Evolutionary conservation across 2,888 invertebrate species (phyloP).

Genomic region (Chorisops tibialis): DNA sequence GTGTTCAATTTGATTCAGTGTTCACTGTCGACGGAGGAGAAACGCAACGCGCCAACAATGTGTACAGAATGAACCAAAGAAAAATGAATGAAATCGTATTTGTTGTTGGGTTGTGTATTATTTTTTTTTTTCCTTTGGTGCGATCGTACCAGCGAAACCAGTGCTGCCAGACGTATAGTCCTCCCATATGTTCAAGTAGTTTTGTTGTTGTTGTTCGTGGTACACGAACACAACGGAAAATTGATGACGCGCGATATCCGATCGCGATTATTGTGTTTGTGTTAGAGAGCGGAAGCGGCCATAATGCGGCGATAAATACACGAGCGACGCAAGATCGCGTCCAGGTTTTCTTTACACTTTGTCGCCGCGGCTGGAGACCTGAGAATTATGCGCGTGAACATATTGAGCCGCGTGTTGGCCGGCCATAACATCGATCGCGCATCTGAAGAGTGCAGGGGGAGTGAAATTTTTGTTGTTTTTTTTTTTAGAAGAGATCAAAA

Average conservation of each 20-base stretch:
- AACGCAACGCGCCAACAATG: slow-evolving; percentile 7
- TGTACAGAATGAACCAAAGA: slow-evolving; percentile 27
- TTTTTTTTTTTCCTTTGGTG: not conserved
- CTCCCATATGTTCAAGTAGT: too few relatives aligned
- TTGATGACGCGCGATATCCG: not conserved
- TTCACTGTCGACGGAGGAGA: not conserved
- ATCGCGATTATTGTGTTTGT: slow-evolving; percentile 33
- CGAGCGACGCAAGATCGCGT: slow-evolving; percentile 16
- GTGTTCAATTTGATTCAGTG: slow-evolving; percentile 13
- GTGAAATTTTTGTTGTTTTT: too few relatives aligned
- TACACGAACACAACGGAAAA: not conserved
- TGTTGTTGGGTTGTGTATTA: not conserved
- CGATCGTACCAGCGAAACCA: slow-evolving; percentile 5
- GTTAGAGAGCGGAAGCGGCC: slow-evolving; percentile 48
- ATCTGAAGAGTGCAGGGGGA: too few relatives aligned
- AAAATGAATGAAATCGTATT: slow-evolving; percentile 25
- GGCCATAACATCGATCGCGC: too few relatives aligned
- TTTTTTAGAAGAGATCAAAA: too few relatives aligned
- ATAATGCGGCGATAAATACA: slow-evolving; percentile 40
- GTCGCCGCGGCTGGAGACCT: slow-evolving; percentile 6
- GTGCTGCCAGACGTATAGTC: slow-evolving; percentile 7
- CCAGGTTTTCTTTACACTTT: slow-evolving; percentile 7
- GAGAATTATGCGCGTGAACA: too few relatives aligned
- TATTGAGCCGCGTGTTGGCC: too few relatives aligned
- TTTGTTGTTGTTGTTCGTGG: too few relatives aligned